Evolutionary conservation across 2,888 invertebrate species (phyloP).

Genomic region (Troides oblongomaculatus): DNA sequence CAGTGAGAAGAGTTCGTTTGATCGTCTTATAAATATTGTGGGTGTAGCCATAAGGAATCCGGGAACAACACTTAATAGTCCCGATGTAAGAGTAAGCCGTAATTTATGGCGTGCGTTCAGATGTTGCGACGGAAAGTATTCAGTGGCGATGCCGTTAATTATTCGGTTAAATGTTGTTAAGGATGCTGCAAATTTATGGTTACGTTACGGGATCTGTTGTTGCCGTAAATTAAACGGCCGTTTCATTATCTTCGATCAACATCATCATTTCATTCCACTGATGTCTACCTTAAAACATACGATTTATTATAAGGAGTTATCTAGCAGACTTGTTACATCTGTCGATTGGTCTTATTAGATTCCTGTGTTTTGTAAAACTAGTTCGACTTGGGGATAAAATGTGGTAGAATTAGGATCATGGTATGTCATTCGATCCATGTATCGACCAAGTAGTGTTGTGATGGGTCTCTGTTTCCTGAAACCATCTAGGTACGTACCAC

Average conservation of each 20-base stretch:
- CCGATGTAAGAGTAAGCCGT: conserved; percentile 45
- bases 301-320: too few relatives aligned
- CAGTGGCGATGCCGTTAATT: conserved; percentile 30
- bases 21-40: conserved; percentile 70
- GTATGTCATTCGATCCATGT: too few relatives aligned
- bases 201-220: neutral
- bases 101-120: conserved; percentile 31
- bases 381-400: too few relatives aligned
- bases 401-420: too few relatives aligned
- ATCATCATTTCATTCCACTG: too few relatives aligned
- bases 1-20: conserved; percentile 58
- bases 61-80: conserved; percentile 53
- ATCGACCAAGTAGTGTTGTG: too few relatives aligned
- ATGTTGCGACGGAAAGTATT: conserved; percentile 31
- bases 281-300: too few relatives aligned
- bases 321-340: too few relatives aligned
- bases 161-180: conserved; percentile 26
- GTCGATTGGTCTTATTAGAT: too few relatives aligned
- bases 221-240: neutral
- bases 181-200: conserved; percentile 24
- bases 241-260: neutral
- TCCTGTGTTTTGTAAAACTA: too few relatives aligned
- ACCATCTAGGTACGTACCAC: too few relatives aligned
- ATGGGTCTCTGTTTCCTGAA: too few relatives aligned
- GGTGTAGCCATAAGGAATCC: conserved; percentile 51